Base-by-base conservation (phyloP, 2,113 vertebrate species). In the Stigmatopora nigra region DNA sequence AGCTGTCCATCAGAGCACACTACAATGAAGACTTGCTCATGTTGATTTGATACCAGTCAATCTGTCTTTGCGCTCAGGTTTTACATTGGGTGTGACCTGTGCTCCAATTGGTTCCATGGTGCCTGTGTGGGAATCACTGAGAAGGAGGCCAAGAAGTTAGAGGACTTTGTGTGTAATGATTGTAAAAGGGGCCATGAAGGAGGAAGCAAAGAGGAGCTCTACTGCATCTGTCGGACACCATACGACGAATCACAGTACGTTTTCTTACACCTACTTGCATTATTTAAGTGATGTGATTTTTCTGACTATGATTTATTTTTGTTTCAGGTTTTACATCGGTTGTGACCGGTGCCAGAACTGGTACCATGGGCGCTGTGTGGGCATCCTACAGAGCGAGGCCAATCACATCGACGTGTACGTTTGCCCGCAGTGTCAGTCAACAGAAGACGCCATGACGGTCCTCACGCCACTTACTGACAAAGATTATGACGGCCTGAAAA, bases 71-170 rank as follows among this genome's bases (percentile, higher is more conserved):
- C 25, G 13, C 35, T 14, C 90, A 99, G 97, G 92, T 99, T 99
- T 89, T 99, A 99, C 92, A 98, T 99, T 73, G 97, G 97, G 77
- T 99, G 95, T 85, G 97, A 99, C 92, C 92, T 99, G 87, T 99
- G 97, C 92, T 96, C 96, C 90, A 99, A 98, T 93, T 99, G 97
- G 97, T 99, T 95, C 91, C 97, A 99, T 72, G 97, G 97, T 64
- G 95, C 93, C 66, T 99, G 97, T 82, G 97, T 99, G 80, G 95
- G 96, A 78, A 96, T 99, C 92, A 97, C 97, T 38, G 97, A 99
- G 91, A 97, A 98, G 88, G 96, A 99, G 87, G 97, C 97, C 87
- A 95, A 98, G 92, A 98, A 98, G 94, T 89, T 99, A 92, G 97
- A 98, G 89, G 97, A 98, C 92, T 99, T 98, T 91, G 97, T 99